A percentile compares a stretch with the other conserved stretches of the same genome.
These are phyloP conservation scores for Xylota sylvarum DNA, from an alignment of 2,888 invertebrate genomes.

Conservation along the genomic window DNA sequence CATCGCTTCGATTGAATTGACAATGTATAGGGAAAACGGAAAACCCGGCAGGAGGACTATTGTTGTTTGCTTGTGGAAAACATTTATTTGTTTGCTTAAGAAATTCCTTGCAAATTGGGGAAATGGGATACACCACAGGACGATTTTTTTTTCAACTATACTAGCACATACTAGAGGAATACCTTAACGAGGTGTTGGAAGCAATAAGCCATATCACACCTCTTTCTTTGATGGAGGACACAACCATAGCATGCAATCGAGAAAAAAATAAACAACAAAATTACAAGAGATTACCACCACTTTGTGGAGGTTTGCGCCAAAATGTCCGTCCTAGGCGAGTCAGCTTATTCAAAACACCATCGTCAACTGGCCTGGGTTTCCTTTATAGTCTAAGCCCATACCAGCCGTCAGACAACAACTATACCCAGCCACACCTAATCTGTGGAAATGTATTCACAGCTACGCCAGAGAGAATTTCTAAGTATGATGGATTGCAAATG, in stretches of 20 bases:
- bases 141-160: no score
- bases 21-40: background rate
- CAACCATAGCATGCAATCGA: background rate
- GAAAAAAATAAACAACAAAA: background rate
- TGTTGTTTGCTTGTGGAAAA: background rate
- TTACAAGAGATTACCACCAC: background rate
- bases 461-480: slow-evolving; percentile 32
- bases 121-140: background rate
- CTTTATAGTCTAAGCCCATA: background rate
- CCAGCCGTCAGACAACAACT: no score
- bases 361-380: background rate
- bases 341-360: slow-evolving; percentile 6
- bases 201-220: no score
- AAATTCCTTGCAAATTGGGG: background rate
- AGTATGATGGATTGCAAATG: slow-evolving; percentile 44
- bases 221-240: background rate
- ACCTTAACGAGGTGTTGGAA: no score
- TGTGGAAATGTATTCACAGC: slow-evolving; percentile 43
- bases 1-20: background rate
- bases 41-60: background rate
- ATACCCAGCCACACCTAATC: slow-evolving; percentile 31
- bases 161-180: no score
- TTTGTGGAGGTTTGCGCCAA: background rate
- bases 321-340: background rate
- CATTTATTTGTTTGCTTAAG: background rate